Conservation (phyloP, 2,888 invertebrate genomes). For the Agrochola lychnidis region DNA sequence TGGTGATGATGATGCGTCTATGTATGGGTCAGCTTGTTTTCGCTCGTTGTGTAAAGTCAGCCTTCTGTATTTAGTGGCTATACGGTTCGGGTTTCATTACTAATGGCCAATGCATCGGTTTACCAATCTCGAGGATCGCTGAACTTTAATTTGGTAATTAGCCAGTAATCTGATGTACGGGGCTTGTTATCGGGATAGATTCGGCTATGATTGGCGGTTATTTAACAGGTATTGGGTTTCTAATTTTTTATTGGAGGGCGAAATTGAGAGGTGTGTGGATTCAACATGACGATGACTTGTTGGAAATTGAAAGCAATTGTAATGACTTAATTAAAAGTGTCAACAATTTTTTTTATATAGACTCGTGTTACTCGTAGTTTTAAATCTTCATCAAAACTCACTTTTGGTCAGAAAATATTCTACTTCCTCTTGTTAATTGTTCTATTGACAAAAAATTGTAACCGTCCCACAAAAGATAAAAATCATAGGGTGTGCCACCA, state of each 20-base stretch:
- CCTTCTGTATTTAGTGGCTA: not conserved
- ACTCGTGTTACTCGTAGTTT: not conserved
- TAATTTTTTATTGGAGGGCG: constrained; percentile 7
- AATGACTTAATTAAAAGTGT: not conserved
- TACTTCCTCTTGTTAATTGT: not conserved
- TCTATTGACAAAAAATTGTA: not conserved
- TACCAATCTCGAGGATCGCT: constrained; percentile 49
- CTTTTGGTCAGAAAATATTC: not conserved
- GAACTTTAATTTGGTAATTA: constrained; percentile 58
- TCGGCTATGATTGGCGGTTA: constrained; percentile 23
- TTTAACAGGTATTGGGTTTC: constrained; percentile 10
- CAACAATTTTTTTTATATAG: too few relatives aligned
- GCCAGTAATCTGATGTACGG: constrained; percentile 39
- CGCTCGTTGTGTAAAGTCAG: not conserved
- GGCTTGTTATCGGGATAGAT: constrained; percentile 28
- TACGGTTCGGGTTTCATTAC: not conserved
- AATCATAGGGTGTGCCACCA: not conserved
- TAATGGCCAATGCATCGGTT: constrained; percentile 47
- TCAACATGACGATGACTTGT: not conserved
- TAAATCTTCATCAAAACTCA: not conserved
- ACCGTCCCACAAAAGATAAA: not conserved
- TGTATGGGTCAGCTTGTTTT: too few relatives aligned
- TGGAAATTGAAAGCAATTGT: not conserved
- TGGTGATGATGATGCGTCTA: not conserved
- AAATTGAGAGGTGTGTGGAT: not conserved